Base-by-base conservation (phyloP, 2,113 vertebrate genomes). In the Sylvilagus bachmani region DNA sequence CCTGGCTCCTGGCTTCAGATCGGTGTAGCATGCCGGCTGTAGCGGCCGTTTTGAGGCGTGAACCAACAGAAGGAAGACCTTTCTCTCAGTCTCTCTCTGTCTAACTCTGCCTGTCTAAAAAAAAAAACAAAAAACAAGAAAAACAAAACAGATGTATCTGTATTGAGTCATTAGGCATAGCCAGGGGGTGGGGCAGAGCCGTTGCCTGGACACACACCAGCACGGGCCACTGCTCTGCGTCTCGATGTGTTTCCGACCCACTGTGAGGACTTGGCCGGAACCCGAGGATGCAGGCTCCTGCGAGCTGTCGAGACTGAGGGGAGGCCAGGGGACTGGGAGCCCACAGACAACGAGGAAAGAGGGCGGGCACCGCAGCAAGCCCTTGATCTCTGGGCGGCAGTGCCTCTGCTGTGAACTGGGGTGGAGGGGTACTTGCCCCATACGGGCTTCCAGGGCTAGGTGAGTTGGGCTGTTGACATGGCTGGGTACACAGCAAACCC, bases 401-500 rank as follows among this genome's bases (percentile, higher is more conserved):
- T 1, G 10, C 86, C 83, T 73, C 51, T 31, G 10, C 62, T 44
- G 4, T 1, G 27, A 33, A 1, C 33, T 11, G 12, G 78, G 14
- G 31, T 13, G 7, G 44, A 3, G 33, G 31, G 17, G 12, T 62
- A 51, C 4, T 12, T 13, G 4, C 67, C 70, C 33, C 36, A 29
- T 0, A 21, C 51, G 31, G 3, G 33, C 31, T 14, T 25, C 61
- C 16, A 17, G 33, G 70, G 13, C 38, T 38, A 11, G 12, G 3
- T 4, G 27, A 22, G 66, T 51, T 2, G 27, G 44, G 55, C 31
- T 25, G 55, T 10, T 1, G 13, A 9, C 55, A 36, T n/a, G 44
- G 53, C 70, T 7, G 31, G 49, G 17, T 17, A 31, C 31, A 9
- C 0, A 4, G 31, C 0, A 2, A 21, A 36, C 36, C 3, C 5